phyloP scores from a whole-genome alignment of 1,140 invertebrate genomes.

The Littorina saxatilis region DNA sequence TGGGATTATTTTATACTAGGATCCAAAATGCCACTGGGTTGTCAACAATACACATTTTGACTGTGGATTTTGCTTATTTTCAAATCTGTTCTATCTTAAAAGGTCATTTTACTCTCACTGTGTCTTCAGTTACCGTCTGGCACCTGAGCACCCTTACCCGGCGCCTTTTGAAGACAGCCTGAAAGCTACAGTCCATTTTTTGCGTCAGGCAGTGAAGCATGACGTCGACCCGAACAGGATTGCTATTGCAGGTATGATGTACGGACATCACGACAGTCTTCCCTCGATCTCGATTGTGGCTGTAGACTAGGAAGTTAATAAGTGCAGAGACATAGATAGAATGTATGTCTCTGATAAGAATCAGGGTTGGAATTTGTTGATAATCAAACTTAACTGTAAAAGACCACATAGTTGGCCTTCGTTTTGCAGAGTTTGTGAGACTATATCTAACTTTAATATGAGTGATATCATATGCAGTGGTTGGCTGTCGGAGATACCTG shows the following conservation, averaged over 20 bases:
- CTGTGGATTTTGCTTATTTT: too few species aligned
- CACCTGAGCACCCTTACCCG: conserved; percentile 67
- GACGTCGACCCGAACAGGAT: conserved; percentile 54
- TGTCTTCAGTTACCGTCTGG: conserved; percentile 56
- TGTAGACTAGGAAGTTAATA: neutral
- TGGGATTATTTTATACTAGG: too few species aligned
- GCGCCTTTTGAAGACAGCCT: conserved; percentile 62
- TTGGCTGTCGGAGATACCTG: too few species aligned
- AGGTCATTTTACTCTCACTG: too few species aligned
- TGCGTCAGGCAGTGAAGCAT: conserved; percentile 52
- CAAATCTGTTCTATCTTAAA: too few species aligned
- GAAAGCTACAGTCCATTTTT: conserved; percentile 57
- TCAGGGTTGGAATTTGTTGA: neutral
- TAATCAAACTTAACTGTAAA: neutral
- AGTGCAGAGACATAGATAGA: neutral
- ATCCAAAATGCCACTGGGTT: too few species aligned
- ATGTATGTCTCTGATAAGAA: too few species aligned
- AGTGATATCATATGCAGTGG: too few species aligned
- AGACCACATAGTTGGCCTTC: too few species aligned
- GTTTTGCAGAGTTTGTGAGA: too few species aligned
- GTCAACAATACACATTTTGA: too few species aligned
- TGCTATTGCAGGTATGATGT: conserved; percentile 54
- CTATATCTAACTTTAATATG: too few species aligned
- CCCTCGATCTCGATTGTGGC: neutral
- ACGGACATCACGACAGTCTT: neutral